phyloP scores from a whole-genome alignment of 2,797 vertebrate genomes.

The Ispidina picta region DNA sequence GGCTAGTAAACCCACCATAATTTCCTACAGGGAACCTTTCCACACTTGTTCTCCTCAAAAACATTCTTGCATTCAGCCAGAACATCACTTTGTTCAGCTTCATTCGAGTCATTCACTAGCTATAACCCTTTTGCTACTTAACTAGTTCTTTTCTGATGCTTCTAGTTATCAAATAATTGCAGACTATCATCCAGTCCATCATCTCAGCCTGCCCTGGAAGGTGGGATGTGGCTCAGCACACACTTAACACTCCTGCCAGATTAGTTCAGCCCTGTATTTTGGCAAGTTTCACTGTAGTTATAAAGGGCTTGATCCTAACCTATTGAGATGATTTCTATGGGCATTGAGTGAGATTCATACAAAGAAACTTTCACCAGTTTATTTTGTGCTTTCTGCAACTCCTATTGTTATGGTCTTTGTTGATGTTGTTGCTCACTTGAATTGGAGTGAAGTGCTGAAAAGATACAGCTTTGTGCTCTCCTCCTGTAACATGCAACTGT shows the following conservation, averaged over 20 bases:
- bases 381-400: background rate
- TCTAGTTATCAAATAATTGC: background rate
- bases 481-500: background rate
- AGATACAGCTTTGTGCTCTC: background rate
- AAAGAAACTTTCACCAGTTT: background rate
- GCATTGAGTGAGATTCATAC: background rate
- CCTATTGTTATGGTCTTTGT: background rate
- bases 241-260: background rate
- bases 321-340: background rate
- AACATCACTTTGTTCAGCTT: background rate
- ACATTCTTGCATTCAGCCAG: background rate
- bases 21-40: background rate
- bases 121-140: background rate
- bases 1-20: background rate
- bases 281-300: background rate
- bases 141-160: background rate
- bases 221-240: background rate
- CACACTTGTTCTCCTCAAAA: background rate
- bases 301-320: background rate
- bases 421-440: background rate
- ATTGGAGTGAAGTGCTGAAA: background rate
- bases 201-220: background rate
- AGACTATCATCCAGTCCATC: background rate
- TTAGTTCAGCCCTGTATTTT: background rate
- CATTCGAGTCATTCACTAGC: background rate